A percentile compares a stretch with the other conserved stretches of the same genome.
phyloP scores from a whole-genome alignment of 1,140 invertebrate genomes.

The Eumeta japonica region DNA sequence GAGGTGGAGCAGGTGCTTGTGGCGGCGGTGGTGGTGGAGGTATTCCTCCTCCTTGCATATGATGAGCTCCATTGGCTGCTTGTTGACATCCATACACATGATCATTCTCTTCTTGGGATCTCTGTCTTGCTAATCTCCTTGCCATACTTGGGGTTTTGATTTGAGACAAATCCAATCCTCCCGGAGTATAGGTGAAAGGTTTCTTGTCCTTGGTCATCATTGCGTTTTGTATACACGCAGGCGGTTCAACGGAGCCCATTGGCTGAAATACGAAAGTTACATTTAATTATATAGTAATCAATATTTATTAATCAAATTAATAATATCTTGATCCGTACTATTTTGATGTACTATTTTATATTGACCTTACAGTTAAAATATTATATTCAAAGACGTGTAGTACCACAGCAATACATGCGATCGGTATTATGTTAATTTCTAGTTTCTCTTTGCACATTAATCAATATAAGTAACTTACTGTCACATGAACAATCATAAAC shows the following conservation, averaged over 20 bases:
- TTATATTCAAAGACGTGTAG: too few relatives aligned
- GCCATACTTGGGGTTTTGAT: slow-evolving; percentile 88
- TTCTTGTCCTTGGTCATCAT: slow-evolving; percentile 96
- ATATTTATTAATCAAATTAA: neutral
- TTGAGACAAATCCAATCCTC: slow-evolving; percentile 86
- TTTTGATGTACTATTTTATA: neutral
- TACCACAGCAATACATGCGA: too few relatives aligned
- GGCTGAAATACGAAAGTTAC: slow-evolving; percentile 31
- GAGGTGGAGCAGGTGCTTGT: slow-evolving; percentile 52
- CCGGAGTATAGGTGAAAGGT: slow-evolving; percentile 92
- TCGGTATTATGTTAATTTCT: too few relatives aligned
- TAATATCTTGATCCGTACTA: too few relatives aligned
- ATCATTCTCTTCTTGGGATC: slow-evolving; percentile 55
- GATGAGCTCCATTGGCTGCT: slow-evolving; percentile 50
- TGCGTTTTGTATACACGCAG: slow-evolving; percentile 85
- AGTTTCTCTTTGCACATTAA: too few relatives aligned
- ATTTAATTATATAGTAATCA: slow-evolving; percentile 3
- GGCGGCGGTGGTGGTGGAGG: slow-evolving; percentile 54
- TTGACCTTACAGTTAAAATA: too few relatives aligned
- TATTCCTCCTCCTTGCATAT: slow-evolving; percentile 36
- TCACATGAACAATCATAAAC: too few relatives aligned
- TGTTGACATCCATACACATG: slow-evolving; percentile 49
- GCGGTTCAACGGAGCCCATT: slow-evolving; percentile 64
- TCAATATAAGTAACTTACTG: too few relatives aligned
- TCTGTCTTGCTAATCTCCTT: slow-evolving; percentile 67